Percentiles rank a stretch among this genome's conserved stretches.
Conservation (phyloP, 2,113 vertebrate genomes). For the Actinemys pallida region DNA sequence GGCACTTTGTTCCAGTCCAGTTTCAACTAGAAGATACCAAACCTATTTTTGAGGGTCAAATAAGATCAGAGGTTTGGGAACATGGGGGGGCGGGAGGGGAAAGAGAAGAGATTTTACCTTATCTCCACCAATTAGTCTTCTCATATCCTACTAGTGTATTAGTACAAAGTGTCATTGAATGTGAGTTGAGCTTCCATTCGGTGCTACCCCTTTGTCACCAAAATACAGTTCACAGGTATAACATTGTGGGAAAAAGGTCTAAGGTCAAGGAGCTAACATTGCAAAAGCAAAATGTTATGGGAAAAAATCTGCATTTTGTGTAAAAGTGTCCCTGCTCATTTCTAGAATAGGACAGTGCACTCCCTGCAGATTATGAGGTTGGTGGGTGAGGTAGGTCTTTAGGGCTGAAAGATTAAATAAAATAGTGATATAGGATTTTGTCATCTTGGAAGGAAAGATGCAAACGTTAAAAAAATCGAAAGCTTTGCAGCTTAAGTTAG, state of each 20-base stretch:
- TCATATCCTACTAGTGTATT: neutral
- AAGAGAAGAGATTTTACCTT: neutral
- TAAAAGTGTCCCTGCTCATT: neutral
- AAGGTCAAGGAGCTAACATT: neutral
- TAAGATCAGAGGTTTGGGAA: neutral
- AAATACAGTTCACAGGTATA: constrained; percentile 14
- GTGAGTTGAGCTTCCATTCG: neutral
- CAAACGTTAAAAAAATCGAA: accelerated
- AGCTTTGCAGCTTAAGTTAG: accelerated
- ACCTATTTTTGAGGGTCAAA: neutral
- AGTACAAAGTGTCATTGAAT: neutral
- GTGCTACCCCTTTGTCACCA: neutral
- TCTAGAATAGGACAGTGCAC: neutral
- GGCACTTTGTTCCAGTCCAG: neutral
- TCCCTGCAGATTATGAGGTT: neutral
- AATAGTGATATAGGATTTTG: neutral
- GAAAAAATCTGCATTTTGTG: neutral
- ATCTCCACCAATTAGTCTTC: neutral
- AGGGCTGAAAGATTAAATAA: neutral
- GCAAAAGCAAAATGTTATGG: constrained; percentile 36
- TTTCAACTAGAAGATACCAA: neutral
- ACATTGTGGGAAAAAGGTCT: accelerated
- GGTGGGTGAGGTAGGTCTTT: neutral
- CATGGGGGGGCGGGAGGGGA: too few species aligned
- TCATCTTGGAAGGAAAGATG: neutral